Evolutionary conservation across 2,797 vertebrate species (phyloP).

Genomic region (Muraenolepis orangiensis): DNA sequence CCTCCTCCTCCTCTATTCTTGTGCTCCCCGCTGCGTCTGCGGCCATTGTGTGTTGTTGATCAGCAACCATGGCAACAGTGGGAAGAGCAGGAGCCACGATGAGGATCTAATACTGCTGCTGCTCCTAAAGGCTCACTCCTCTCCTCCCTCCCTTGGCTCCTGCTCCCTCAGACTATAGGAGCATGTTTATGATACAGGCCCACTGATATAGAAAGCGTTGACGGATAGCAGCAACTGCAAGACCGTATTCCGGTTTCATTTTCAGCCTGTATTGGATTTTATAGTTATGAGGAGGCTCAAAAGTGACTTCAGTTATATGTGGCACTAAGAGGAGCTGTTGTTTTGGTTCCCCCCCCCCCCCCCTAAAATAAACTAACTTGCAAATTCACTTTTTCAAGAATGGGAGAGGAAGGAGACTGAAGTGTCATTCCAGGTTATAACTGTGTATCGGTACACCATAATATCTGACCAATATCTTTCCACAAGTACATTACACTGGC

Average conservation of each 20-base stretch:
- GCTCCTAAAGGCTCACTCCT: too few relatives aligned
- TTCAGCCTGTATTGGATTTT: slow-evolving; percentile 45
- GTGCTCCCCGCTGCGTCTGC: too few relatives aligned
- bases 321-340: neutral
- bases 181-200: slow-evolving; percentile 47
- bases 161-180: slow-evolving; percentile 23
- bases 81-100: neutral
- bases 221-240: slow-evolving; percentile 65
- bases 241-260: slow-evolving; percentile 52
- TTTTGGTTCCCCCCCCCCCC: too few relatives aligned
- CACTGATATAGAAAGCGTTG: slow-evolving; percentile 53
- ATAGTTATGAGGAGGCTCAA: slow-evolving; percentile 16
- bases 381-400: too few relatives aligned
- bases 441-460: neutral
- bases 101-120: neutral
- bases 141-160: neutral
- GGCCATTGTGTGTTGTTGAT: neutral
- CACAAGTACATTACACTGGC: neutral
- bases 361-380: neutral
- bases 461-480: neutral
- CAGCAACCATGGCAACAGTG: neutral
- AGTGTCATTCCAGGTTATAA: neutral
- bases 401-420: neutral
- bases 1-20: too few relatives aligned
- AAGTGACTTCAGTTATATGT: slow-evolving; percentile 15